Evolutionary conservation across 2,888 invertebrate species (phyloP), one percentile per base, ranked within the genome.

Genomic region (Cerceris ruficornis): DNA sequence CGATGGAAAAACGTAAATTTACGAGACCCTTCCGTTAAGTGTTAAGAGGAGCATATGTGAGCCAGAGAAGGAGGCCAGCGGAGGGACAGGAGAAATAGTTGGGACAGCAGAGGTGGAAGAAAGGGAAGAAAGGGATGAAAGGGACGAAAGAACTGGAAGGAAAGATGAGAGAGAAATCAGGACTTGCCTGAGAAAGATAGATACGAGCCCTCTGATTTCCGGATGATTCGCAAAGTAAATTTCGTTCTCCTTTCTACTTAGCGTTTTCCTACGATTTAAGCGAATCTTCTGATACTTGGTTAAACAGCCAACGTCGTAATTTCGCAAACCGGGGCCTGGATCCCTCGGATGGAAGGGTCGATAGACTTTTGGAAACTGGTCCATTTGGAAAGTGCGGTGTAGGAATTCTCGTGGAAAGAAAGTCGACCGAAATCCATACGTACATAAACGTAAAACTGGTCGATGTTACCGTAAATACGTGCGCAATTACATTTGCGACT

Each of bases 161-260:
- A n/a, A 11, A n/a, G n/a, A 2, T 2, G 1, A 6, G 46, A 46
- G 11, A 46, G 46, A 46, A 46, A 1, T 0, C 50, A 11, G 39
- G 8, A 41, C 59, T 73, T 70, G 81, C 89, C 86, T 86, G 11
- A 87, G 73, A 55, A 89, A 81, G 72, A 89, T 85, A 0, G 78
- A 78, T 17, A 89, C 77, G 9, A 89, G 74, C 46, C 83, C 87
- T 69, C 77, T 82, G 61, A 89, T 74, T 78, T 89, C 89, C 41
- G 90, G 88, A 82, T 89, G 89, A 9, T 67, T 67, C 8, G 73
- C 75, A n/a, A 89, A 66, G 72, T 89, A 89, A 41, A 83, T 78
- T 65, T 89, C 87, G 58, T 87, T 89, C 39, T 86, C 82, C 7
- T 59, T 76, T 67, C 82, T 78, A 14, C 70, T 81, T 8, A 13